These are phyloP conservation scores for Rhogogaster chlorosoma DNA, from an alignment of 2,888 invertebrate genomes.

Conservation along the genomic window DNA sequence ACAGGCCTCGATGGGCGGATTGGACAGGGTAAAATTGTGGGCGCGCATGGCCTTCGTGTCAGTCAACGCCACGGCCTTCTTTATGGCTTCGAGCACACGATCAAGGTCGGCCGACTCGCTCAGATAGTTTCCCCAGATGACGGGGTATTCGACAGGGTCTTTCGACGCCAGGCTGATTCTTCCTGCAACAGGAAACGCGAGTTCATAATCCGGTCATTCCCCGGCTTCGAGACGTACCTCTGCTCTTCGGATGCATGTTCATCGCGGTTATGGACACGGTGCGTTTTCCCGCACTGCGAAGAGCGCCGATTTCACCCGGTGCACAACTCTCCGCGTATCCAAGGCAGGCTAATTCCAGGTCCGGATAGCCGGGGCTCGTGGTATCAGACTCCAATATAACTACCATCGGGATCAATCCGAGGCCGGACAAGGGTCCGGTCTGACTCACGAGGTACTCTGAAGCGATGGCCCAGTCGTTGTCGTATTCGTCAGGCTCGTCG, in stretches of 20 bases:
- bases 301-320: slow-evolving; percentile 78
- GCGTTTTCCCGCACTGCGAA: slow-evolving; percentile 70
- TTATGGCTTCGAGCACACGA: slow-evolving; percentile 83
- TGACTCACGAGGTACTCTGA: slow-evolving; percentile 81
- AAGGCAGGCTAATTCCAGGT: slow-evolving; percentile 84
- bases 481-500: neutral
- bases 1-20: slow-evolving; percentile 57
- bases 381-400: slow-evolving; percentile 82
- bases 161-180: slow-evolving; percentile 82
- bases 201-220: neutral
- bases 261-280: slow-evolving; percentile 72
- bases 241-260: slow-evolving; percentile 83
- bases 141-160: slow-evolving; percentile 84
- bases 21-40: slow-evolving; percentile 57
- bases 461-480: slow-evolving; percentile 81
- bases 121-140: slow-evolving; percentile 89
- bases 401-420: slow-evolving; percentile 71
- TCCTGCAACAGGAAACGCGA: slow-evolving; percentile 59
- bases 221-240: slow-evolving; percentile 75
- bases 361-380: slow-evolving; percentile 83
- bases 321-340: slow-evolving; percentile 83
- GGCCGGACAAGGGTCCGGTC: slow-evolving; percentile 56
- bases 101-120: slow-evolving; percentile 83
- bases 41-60: slow-evolving; percentile 78
- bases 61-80: slow-evolving; percentile 80